Base-by-base conservation (phyloP, 2,888 invertebrate species). In the Tenthredo amoena region DNA sequence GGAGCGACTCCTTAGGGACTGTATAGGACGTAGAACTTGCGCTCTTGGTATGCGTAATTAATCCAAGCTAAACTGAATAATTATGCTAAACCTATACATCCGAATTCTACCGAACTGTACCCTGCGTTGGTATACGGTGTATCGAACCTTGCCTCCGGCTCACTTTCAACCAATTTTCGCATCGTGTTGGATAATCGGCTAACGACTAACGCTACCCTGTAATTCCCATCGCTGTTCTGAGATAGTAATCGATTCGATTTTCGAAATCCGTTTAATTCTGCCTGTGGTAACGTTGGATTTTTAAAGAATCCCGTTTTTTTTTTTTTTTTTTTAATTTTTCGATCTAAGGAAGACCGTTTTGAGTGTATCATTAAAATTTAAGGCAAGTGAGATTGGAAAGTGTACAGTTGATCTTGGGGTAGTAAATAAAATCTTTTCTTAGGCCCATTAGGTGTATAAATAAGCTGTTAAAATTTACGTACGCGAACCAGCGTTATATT, bases 401-500 rank as follows among this genome's bases (percentile, higher is more conserved):
- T 40, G 72, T 26, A 40, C 40, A 43, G 72, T 43, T 74, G 12
- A 74, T 74, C 72, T 74, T n/a, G 10, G 72, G 72, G 72, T 74
- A 43, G 72, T 74, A 74, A 74, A 74, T 74, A 37, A 74, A 43
- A 74, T 74, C 72, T 74, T 43, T 74, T 26, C 43, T 5, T 2
- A 43, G 40, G 47, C 31, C 50, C 40, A 40, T 62, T 81, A 40
- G 0, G 7, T 10, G 37, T 40, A 58, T 62, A 37, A 81, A 81
- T 58, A 81, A 62, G 62, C 81, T 40, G 40, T 62, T 62, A 37
- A 81, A 79, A 79, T 81, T 62, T 37, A 37, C 37, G 81, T 81
- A 62, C 34, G 21, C 85, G 86, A 81, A 86, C 43, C 87, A 85
- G 84, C 87, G 86, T 89, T 89, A 89, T 89, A 89, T 91, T 90